Evolutionary conservation across 1,140 invertebrate genomes (phyloP).

Genomic region (Trichonephila clavipes): DNA sequence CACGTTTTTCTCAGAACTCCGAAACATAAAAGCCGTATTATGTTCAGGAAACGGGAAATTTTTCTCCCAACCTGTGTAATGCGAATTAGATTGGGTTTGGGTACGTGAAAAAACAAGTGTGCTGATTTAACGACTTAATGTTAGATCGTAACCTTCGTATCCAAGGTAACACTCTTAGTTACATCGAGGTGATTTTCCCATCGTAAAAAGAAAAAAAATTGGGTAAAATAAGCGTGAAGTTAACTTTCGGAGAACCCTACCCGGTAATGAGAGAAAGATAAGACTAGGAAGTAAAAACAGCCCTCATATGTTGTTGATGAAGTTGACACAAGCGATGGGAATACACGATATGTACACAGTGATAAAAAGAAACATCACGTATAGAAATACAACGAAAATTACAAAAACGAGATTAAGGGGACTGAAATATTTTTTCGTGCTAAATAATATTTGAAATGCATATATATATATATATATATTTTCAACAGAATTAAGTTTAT

Average conservation of each 20-base stretch:
- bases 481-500: too few species aligned
- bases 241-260: not conserved
- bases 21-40: conserved; percentile 15
- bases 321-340: too few species aligned
- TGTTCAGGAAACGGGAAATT: conserved; percentile 31
- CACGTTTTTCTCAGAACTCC: not conserved
- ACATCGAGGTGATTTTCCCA: not conserved
- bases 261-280: not conserved
- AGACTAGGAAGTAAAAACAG: too few species aligned
- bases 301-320: too few species aligned
- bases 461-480: too few species aligned
- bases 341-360: too few species aligned
- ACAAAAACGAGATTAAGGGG: too few species aligned
- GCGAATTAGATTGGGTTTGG: not conserved
- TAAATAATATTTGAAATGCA: too few species aligned
- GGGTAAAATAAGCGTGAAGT: not conserved
- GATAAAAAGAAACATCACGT: too few species aligned
- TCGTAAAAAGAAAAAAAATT: not conserved
- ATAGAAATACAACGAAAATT: too few species aligned
- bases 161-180: conserved; percentile 24
- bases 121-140: conserved; percentile 35
- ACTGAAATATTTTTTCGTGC: too few species aligned
- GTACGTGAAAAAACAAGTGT: not conserved
- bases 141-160: conserved; percentile 57
- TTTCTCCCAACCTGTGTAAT: not conserved